Evolutionary conservation across 2,113 vertebrate genomes (phyloP), one percentile per base, ranked within the genome.

Genomic region (Panthera tigris): DNA sequence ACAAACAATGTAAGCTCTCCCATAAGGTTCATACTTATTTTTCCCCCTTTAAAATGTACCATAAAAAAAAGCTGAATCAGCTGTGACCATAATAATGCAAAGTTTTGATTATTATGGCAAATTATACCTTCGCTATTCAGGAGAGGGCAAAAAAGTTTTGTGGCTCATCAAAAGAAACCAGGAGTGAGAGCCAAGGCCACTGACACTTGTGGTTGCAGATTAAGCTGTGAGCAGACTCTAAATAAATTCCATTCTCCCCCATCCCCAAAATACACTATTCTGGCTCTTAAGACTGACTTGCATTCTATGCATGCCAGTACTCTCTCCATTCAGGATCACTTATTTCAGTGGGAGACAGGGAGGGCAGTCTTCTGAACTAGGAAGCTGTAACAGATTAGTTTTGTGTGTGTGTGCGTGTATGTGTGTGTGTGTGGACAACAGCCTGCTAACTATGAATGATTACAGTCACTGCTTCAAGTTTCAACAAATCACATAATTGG

Each of bases 201-300:
- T 90, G 85, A 94, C 92, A 96, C 74, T 97, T 88, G 96, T 91
- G 97, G 90, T 96, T 90, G 97, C 96, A 98, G 97, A 98, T 97
- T 95, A 96, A 98, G 98, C 95, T 98, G 98, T 98, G 98, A 98
- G 97, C 96, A 96, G 98, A 98, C 98, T 98, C 96, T 98, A 94
- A 98, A 98, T 98, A 98, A 98, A 97, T 97, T 69, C 97, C 92
- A 82, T 92, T 96, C 73, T 95, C 91, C 80, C 85, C 84, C 57
- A 95, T 85, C 91, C 97, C 93, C 91, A 94, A 98, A 98, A 97
- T 97, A 97, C 96, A 96, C 95, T 61, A 96, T 95, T 97, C 97
- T 95, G 83, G 95, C 98, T 96, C 93, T 95, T 95, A 97, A 96
- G 97, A 88, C 98, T 97, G 98, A 89, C 97, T 98, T 96, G 95